Evolutionary conservation across 1,140 invertebrate species (phyloP).

Genomic region (Parapsyche elsis): DNA sequence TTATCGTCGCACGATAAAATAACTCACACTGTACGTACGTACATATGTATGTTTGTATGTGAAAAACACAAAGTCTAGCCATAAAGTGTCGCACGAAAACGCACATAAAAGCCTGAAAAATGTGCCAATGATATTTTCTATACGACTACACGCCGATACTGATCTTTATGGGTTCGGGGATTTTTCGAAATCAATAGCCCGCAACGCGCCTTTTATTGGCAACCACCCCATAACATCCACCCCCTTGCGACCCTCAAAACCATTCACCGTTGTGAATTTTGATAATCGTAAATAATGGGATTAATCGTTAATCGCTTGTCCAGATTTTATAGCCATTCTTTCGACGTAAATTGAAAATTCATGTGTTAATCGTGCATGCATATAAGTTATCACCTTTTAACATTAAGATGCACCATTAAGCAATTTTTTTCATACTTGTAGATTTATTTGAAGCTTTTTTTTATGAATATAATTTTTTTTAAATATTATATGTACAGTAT

Average conservation of each 20-base stretch:
- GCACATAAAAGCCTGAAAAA: constrained; percentile 32
- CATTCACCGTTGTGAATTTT: not conserved
- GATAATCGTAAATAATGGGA: constrained; percentile 12
- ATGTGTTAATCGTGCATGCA: too few relatives aligned
- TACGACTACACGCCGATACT: not conserved
- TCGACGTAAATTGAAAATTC: too few relatives aligned
- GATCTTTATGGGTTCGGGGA: constrained; percentile 14
- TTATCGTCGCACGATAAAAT: constrained; percentile 29
- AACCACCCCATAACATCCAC: too few relatives aligned
- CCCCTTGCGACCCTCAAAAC: not conserved
- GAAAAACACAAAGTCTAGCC: constrained; percentile 1
- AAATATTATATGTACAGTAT: too few relatives aligned
- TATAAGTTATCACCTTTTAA: too few relatives aligned
- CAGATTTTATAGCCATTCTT: not conserved
- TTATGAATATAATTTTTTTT: too few relatives aligned
- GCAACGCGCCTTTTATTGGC: not conserved
- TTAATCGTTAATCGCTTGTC: constrained; percentile 4
- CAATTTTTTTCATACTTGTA: too few relatives aligned
- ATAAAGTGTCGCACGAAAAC: constrained; percentile 21
- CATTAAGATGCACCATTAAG: too few relatives aligned
- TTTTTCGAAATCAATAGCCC: constrained; percentile 28
- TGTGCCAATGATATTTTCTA: constrained; percentile 30
- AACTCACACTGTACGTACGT: not conserved
- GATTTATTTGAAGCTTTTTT: too few relatives aligned
- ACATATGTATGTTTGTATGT: not conserved